Evolutionary conservation across 2,113 vertebrate species (phyloP).

Genomic region (Ptilorrhoa leucosticta): DNA sequence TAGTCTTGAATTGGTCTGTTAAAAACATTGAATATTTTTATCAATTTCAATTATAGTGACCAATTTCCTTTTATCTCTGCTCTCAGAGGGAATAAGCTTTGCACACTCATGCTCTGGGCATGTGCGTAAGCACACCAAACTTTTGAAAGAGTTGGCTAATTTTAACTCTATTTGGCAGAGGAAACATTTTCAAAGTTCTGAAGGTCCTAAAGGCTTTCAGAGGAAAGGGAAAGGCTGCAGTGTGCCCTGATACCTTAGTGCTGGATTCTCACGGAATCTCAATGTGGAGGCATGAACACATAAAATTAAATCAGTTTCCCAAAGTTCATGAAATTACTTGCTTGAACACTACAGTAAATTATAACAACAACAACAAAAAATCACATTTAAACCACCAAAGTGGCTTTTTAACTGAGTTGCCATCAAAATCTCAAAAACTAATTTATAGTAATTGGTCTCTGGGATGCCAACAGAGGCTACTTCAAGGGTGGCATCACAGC

Average conservation of each 20-base stretch:
- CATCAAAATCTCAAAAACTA: background rate
- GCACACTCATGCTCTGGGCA: background rate
- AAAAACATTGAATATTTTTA: background rate
- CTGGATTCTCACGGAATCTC: background rate
- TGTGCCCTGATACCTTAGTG: background rate
- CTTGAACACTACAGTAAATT: background rate
- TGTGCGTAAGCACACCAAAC: background rate
- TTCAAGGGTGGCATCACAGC: background rate
- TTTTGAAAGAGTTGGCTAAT: background rate
- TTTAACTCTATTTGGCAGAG: background rate
- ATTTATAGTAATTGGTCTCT: background rate
- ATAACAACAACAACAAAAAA: background rate
- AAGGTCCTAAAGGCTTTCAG: background rate
- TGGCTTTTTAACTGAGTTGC: background rate
- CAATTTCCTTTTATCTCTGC: background rate
- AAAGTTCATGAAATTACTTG: background rate
- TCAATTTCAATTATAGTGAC: background rate
- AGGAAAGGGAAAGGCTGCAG: background rate
- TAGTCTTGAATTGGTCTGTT: background rate
- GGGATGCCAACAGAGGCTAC: background rate
- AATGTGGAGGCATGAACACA: background rate
- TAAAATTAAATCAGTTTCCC: background rate
- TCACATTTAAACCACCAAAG: background rate
- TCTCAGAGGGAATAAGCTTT: background rate
- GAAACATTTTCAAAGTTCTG: background rate